Evolutionary conservation across 2,888 invertebrate species (phyloP).

Genomic region (Aporophyla nigra): DNA sequence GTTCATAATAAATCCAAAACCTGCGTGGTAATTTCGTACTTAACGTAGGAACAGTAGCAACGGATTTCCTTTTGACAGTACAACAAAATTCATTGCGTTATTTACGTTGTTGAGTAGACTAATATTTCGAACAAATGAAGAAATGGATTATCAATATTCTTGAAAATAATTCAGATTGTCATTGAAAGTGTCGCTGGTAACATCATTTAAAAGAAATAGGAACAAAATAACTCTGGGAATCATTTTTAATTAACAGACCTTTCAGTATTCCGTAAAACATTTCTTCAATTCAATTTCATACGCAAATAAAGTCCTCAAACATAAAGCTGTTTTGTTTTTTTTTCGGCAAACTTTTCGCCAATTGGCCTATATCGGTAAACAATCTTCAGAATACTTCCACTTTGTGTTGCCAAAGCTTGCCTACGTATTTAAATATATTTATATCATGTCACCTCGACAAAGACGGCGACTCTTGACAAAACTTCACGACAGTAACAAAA

Average conservation of each 20-base stretch:
- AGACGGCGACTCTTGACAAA: conserved; percentile 34
- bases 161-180: no score
- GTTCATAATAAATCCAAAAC: neutral
- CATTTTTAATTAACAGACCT: neutral
- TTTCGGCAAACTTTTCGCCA: conserved; percentile 28
- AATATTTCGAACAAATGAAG: no score
- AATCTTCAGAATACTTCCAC: conserved; percentile 37
- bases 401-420: conserved; percentile 48
- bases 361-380: conserved; percentile 23
- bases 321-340: neutral
- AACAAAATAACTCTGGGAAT: neutral
- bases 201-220: neutral
- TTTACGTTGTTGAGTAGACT: no score
- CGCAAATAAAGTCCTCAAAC: neutral
- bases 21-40: neutral
- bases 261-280: neutral
- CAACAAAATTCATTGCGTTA: no score
- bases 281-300: neutral
- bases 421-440: conserved; percentile 22
- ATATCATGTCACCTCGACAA: conserved; percentile 30
- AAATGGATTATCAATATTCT: no score
- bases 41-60: no score
- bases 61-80: no score
- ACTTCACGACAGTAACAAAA: conserved; percentile 53
- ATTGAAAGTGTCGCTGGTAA: neutral